Base-by-base conservation (phyloP, 2,888 invertebrate species). In the Dicranocentrus wangi region DNA sequence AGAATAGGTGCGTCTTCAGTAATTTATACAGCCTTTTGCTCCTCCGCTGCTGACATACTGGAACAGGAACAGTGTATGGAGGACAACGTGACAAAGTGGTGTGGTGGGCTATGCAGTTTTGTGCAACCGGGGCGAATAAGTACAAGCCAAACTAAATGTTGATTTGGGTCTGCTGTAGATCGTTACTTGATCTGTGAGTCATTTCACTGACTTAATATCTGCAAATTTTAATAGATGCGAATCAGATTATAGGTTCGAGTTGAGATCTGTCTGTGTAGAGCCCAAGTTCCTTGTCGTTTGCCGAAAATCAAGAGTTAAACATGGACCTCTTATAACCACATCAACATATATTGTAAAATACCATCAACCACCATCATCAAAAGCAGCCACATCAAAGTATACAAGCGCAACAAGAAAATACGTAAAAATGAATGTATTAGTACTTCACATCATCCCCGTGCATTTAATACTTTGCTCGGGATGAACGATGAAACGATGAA, bases 281-380 rank as follows among this genome's bases (percentile, higher is more conserved):
- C 55, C 28, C 75, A 72, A 66, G 66, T 75, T 66, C 65, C 66
- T 47, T 66, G 75, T 65, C 66, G 65, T 66, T 75, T 75, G 66
- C 58, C 66, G 55, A 32, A 61, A 61, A 61, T 61, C 61, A 61
- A 61, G 17, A 61, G 28, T 32, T 17, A 28, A 32, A n/a, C 61
- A 15, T 58, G 25, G 21, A 25, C 19, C 58, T 17, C 51, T 17
- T 21, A 23, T 55, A 47, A 55, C 21, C 2, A 23, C 5, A 55
- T 23, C n/a, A 17, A 17, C 13, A 8, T 55, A 15, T 28, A 32
- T 32, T 28, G 28, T 61, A 61, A 61, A 60, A 27, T 23, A 2
- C 23, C 55, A 23, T 55, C 23, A 55, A 15, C 23, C 2, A n/a
- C 32, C 15, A 61, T 61, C 25, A 58, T 58, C 58, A 58, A 58